Evolutionary conservation across 2,113 vertebrate genomes (phyloP).

Genomic region (Podarcis cretensis): DNA sequence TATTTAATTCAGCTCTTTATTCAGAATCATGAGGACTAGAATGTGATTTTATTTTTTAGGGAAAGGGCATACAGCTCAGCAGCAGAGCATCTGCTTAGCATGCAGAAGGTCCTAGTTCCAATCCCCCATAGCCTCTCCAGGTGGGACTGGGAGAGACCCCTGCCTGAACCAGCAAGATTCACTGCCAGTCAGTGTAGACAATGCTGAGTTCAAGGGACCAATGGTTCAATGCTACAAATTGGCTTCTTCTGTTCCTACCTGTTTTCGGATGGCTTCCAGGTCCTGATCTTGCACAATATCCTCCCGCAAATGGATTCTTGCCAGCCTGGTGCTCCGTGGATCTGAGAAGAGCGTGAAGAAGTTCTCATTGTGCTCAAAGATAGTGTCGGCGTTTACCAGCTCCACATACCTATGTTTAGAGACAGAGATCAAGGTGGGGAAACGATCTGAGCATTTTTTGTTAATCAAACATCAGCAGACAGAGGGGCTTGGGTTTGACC

Average conservation of each 20-base stretch:
- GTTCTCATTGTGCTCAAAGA: conserved; percentile 90
- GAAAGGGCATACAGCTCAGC: no score
- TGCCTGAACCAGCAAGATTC: no score
- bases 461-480: background rate
- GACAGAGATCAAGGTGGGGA: background rate
- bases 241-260: conserved; percentile 74
- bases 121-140: no score
- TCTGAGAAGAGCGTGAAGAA: conserved; percentile 97
- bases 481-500: background rate
- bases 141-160: no score
- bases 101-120: no score
- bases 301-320: conserved; percentile 90
- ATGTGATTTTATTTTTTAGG: no score
- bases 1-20: no score
- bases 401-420: conserved; percentile 87
- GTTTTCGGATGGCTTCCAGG: conserved; percentile 93
- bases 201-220: no score
- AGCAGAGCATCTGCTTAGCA: no score
- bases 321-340: conserved; percentile 92
- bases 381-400: conserved; percentile 90
- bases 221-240: no score
- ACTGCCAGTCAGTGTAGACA: no score
- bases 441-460: background rate
- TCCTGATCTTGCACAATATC: conserved; percentile 92
- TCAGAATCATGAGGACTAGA: no score